These are phyloP conservation scores for Eunapius fragilis DNA, from an alignment of 37 sponge, comb jelly and placozoan species.

Conservation along the genomic window DNA sequence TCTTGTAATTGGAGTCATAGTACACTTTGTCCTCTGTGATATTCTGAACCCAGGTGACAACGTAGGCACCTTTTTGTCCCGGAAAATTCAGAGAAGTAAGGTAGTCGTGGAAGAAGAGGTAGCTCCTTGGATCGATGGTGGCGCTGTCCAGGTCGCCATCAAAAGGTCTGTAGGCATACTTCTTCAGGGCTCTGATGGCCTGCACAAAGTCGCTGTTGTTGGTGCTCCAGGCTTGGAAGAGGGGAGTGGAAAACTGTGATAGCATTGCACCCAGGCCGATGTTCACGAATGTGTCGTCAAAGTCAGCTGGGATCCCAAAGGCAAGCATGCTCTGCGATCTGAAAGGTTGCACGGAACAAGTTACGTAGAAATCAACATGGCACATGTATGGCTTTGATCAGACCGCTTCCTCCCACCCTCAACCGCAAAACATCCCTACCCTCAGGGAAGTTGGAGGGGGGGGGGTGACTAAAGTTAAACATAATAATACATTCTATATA, in stretches of 20 bases:
- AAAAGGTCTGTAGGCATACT: conserved; percentile 52
- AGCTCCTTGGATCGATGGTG: conserved; percentile 48
- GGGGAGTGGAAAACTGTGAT: neutral
- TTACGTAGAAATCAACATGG: too few species aligned
- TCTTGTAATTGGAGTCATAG: neutral
- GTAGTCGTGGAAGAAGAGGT: conserved; percentile 47
- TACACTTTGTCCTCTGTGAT: conserved; percentile 11
- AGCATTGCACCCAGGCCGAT: conserved; percentile 57
- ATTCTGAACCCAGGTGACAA: conserved; percentile 46
- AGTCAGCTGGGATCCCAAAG: conserved; percentile 55
- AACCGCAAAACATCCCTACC: too few species aligned
- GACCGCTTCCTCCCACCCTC: too few species aligned
- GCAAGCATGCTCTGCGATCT: neutral
- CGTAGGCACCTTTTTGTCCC: neutral
- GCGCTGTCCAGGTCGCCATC: neutral
- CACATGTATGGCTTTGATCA: too few species aligned
- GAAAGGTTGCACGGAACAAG: too few species aligned
- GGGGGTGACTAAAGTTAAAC: too few species aligned
- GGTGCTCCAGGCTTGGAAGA: conserved; percentile 11
- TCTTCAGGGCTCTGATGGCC: conserved; percentile 20
- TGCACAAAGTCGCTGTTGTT: conserved; percentile 29
- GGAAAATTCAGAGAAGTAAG: neutral
- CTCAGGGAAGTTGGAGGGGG: too few species aligned
- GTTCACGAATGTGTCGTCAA: conserved; percentile 66
- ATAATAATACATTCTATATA: too few species aligned